Base-by-base conservation (phyloP, 2,888 invertebrate genomes). In the Diaperis boleti region DNA sequence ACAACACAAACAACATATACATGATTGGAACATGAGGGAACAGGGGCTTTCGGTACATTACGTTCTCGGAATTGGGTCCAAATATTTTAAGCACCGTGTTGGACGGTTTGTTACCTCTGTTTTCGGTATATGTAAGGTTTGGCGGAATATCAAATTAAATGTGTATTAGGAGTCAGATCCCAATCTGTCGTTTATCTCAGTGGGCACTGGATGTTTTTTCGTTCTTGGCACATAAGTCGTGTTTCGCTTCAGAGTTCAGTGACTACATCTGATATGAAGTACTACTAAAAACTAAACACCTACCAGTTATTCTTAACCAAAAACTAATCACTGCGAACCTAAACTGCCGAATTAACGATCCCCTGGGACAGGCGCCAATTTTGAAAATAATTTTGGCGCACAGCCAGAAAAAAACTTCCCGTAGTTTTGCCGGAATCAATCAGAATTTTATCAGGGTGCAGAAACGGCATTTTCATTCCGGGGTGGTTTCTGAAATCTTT, bases 141-240 rank as follows among this genome's bases (percentile, higher is more conserved):
- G n/a, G n/a, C n/a, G n/a, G n/a, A n/a, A n/a, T n/a, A n/a, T n/a
- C n/a, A n/a, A n/a, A n/a, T n/a, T n/a, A n/a, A n/a, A n/a, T n/a
- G n/a, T n/a, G n/a, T n/a, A n/a, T n/a, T n/a, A n/a, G n/a, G n/a
- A n/a, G n/a, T n/a, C n/a, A n/a, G n/a, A n/a, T n/a, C n/a, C n/a
- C n/a, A n/a, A n/a, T n/a, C n/a, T n/a, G n/a, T n/a, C n/a, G n/a
- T n/a, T n/a, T n/a, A n/a, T 62, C 5, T 62, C 64, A 50, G 62
- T 62, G 60, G 59, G 64, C 50, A 65, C 61, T 59, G 65, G 63
- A 67, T 68, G 67, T 66, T 66, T 66, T 69, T 66, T 64, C 66
- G 62, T 59, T 45, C 56, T 50, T 33, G 17, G 57, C 57, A 59
- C 62, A 67, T 62, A 68, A 67, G 64, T 67, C 41, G 37, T 17